phyloP scores from a whole-genome alignment of 2,113 vertebrate species.

The Pao palembangensis region DNA sequence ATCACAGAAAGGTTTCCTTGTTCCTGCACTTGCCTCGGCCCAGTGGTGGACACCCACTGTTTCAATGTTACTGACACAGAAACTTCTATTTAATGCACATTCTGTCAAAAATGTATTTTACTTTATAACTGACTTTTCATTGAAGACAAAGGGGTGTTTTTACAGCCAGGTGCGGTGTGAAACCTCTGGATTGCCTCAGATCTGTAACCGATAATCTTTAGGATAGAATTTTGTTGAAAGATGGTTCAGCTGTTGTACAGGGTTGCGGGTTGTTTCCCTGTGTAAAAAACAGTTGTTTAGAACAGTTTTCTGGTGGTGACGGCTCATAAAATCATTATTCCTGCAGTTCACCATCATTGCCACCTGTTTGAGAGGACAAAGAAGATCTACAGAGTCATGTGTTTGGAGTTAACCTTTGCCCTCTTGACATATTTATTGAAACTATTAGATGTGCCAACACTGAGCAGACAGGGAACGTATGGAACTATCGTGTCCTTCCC shows the following conservation, averaged over 20 bases:
- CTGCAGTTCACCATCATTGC: not conserved
- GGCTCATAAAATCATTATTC: not conserved
- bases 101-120: not conserved
- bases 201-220: not conserved
- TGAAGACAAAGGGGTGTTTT: not conserved
- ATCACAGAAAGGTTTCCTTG: constrained; percentile 3
- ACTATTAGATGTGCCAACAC: constrained; percentile 34
- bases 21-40: not conserved
- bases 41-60: not conserved
- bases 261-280: no score
- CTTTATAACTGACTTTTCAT: no score
- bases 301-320: not conserved
- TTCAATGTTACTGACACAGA: not conserved
- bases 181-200: constrained; percentile 5
- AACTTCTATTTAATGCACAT: constrained; percentile 4
- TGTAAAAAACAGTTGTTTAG: no score
- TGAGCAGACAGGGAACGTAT: constrained; percentile 20
- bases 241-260: no score
- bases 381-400: constrained; percentile 5
- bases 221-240: not conserved
- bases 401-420: constrained; percentile 53
- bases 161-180: not conserved
- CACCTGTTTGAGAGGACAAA: constrained; percentile 4
- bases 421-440: constrained; percentile 49
- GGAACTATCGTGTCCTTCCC: constrained; percentile 45